Evolutionary conservation across 2,797 vertebrate genomes (phyloP).

Genomic region (Centroberyx gerrardi): DNA sequence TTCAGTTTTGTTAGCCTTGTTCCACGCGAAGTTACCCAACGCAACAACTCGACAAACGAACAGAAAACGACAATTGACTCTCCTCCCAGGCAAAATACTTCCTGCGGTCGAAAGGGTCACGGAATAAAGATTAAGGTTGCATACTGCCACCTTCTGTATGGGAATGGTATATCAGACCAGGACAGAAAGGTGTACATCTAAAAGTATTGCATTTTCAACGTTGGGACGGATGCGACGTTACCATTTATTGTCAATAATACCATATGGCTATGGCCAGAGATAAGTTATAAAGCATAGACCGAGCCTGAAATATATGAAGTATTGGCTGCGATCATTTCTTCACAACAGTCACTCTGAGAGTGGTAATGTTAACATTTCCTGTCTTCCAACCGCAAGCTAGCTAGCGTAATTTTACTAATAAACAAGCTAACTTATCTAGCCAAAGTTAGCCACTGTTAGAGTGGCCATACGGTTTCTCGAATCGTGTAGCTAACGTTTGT

Average conservation of each 20-base stretch:
- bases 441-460: too few species aligned
- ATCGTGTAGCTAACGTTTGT: too few species aligned
- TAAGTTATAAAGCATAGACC: neutral
- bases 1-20: neutral
- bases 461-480: too few species aligned
- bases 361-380: slow-evolving; percentile 44
- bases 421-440: neutral
- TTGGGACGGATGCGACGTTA: slow-evolving; percentile 15
- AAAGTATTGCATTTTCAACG: neutral
- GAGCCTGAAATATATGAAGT: slow-evolving; percentile 2
- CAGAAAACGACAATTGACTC: slow-evolving; percentile 5
- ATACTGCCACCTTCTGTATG: slow-evolving; percentile 53
- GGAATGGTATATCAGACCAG: slow-evolving; percentile 41
- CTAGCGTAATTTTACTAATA: slow-evolving; percentile 41
- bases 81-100: slow-evolving; percentile 44
- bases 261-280: slow-evolving; percentile 28
- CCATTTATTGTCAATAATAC: slow-evolving; percentile 11
- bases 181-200: neutral
- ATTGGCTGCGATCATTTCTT: neutral
- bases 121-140: neutral
- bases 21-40: neutral
- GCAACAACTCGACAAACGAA: slow-evolving; percentile 13
- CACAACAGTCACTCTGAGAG: slow-evolving; percentile 23
- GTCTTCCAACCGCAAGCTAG: slow-evolving; percentile 48
- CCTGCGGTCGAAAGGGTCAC: slow-evolving; percentile 5